These are phyloP conservation scores for Sclerodermus sp. DNA, from an alignment of 2,888 invertebrate genomes.

Conservation along the genomic window DNA sequence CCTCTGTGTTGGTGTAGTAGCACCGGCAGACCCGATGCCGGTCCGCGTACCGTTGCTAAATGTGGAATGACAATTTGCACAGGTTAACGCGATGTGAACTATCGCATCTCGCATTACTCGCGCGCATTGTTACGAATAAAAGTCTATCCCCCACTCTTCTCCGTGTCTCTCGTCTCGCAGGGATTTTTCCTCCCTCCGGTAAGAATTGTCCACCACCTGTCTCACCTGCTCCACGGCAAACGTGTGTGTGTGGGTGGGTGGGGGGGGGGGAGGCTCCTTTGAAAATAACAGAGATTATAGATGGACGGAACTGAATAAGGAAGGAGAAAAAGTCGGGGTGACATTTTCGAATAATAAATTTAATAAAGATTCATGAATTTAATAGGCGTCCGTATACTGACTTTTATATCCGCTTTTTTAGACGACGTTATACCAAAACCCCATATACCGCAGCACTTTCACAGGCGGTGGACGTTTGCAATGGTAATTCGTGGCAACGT, in stretches of 20 bases:
- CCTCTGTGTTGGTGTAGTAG: slow-evolving; percentile 30
- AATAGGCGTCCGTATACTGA: slow-evolving; percentile 21
- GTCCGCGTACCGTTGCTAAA: slow-evolving; percentile 19
- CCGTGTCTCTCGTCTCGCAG: too few relatives aligned
- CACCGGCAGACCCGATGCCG: slow-evolving; percentile 16
- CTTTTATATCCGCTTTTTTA: slow-evolving; percentile 11
- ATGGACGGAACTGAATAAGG: too few relatives aligned
- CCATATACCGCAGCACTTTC: slow-evolving; percentile 28
- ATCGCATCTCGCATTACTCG: too few relatives aligned
- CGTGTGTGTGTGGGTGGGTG: too few relatives aligned
- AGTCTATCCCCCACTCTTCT: too few relatives aligned
- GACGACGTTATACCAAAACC: slow-evolving; percentile 30
- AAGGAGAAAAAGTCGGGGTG: not conserved
- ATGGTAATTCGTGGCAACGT: slow-evolving; percentile 37
- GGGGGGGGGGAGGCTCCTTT: too few relatives aligned
- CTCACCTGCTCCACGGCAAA: too few relatives aligned
- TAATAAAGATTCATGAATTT: slow-evolving; percentile 28
- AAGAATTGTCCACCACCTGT: too few relatives aligned
- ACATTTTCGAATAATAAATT: not conserved
- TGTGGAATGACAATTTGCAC: slow-evolving; percentile 32
- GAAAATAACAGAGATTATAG: too few relatives aligned
- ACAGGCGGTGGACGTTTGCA: slow-evolving; percentile 36
- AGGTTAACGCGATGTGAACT: too few relatives aligned
- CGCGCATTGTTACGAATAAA: too few relatives aligned
- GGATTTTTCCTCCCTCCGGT: too few relatives aligned